A percentile compares a stretch with the other conserved stretches of the same genome.
These are phyloP conservation scores for Drosophila macrospina DNA, from an alignment of 2,888 invertebrate genomes.

Conservation along the genomic window DNA sequence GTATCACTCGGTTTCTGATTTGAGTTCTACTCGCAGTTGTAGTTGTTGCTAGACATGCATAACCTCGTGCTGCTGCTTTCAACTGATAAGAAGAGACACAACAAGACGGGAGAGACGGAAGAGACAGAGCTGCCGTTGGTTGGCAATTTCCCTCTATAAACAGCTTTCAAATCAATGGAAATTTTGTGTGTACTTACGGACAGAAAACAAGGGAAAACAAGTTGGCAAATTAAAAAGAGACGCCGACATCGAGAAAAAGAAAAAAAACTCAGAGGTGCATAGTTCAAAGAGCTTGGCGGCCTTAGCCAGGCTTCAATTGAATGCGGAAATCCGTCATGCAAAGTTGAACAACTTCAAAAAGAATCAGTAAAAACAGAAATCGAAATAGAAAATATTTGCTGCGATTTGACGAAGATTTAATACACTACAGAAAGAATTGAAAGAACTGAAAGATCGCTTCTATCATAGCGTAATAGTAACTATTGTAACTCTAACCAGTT, in stretches of 20 bases:
- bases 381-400: background rate
- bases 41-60: background rate
- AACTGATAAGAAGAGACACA: conserved; percentile 40
- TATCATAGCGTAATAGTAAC: background rate
- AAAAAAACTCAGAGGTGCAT: no score
- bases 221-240: conserved; percentile 50
- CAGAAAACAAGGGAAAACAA: conserved; percentile 31
- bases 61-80: conserved; percentile 27
- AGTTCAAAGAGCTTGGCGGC: conserved; percentile 54
- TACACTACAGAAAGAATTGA: no score
- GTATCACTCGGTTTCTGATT: background rate
- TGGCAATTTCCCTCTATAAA: conserved; percentile 8
- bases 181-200: conserved; percentile 10
- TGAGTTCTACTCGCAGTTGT: conserved; percentile 5
- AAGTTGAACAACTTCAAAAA: conserved; percentile 54
- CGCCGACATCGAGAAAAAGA: conserved; percentile 10
- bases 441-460: no score
- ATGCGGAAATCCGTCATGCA: conserved; percentile 76
- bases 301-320: conserved; percentile 19
- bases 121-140: conserved; percentile 13
- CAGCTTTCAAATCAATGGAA: conserved; percentile 38
- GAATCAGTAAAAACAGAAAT: conserved; percentile 17
- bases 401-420: conserved; percentile 4
- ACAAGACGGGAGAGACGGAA: conserved; percentile 20
- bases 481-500: background rate